phyloP scores from a whole-genome alignment of 1,140 invertebrate genomes.

The Drosophila bocki region DNA sequence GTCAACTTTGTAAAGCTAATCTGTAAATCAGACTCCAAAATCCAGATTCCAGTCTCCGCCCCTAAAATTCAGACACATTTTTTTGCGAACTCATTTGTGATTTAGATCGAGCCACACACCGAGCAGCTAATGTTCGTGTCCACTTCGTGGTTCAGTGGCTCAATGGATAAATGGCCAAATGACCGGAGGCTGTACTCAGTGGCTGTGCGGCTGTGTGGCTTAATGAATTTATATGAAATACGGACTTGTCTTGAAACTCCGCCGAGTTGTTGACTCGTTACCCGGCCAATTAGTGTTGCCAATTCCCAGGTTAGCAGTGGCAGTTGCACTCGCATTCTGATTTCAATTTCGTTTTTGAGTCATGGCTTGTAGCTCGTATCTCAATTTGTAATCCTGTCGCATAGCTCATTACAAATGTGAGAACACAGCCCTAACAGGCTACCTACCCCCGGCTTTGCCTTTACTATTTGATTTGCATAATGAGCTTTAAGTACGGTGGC shows the following conservation, averaged over 20 bases:
- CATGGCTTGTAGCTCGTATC: conserved; percentile 11
- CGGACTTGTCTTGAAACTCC: conserved; percentile 13
- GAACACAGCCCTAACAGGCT: conserved; percentile 15
- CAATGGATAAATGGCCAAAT: background rate
- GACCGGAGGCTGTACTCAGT: background rate
- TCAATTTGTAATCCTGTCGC: conserved; percentile 47
- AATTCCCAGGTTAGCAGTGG: conserved; percentile 9
- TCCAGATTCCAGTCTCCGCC: conserved; percentile 11
- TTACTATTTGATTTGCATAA: conserved; percentile 8
- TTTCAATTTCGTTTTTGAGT: conserved; percentile 16
- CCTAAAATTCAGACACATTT: background rate
- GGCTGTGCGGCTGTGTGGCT: conserved; percentile 6
- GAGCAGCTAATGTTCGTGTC: conserved; percentile 5
- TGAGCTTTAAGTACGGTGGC: background rate
- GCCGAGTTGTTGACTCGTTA: conserved; percentile 17
- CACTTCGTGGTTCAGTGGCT: conserved; percentile 2
- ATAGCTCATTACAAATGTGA: conserved; percentile 39
- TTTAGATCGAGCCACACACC: conserved; percentile 27
- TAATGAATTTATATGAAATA: conserved; percentile 19
- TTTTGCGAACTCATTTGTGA: conserved; percentile 17
- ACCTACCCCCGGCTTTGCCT: background rate
- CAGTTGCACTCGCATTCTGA: conserved; percentile 13
- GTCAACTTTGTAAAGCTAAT: conserved; percentile 1
- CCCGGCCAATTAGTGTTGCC: conserved; percentile 39
- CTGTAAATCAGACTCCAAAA: conserved; percentile 3